phyloP scores from a whole-genome alignment of 1,140 invertebrate genomes.

The Platorchestia sp. region DNA sequence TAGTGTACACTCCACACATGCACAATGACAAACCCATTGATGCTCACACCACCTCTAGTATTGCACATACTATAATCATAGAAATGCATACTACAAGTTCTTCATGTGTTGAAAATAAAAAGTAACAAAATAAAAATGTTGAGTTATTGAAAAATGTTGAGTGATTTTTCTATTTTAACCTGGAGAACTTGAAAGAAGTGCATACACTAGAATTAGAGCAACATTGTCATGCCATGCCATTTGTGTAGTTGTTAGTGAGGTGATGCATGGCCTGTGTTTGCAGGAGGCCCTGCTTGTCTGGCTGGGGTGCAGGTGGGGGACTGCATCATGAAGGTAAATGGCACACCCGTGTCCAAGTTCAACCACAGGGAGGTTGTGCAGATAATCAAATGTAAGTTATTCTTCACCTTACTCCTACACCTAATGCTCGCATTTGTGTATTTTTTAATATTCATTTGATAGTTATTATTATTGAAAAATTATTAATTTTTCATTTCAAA shows the following conservation, averaged over 20 bases:
- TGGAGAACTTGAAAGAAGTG: too few species aligned
- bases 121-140: too few species aligned
- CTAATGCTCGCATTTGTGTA: neutral
- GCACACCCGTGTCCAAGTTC: slow-evolving; percentile 87
- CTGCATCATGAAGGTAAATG: slow-evolving; percentile 95
- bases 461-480: neutral
- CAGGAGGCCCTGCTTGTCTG: slow-evolving; percentile 92
- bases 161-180: too few species aligned
- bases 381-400: slow-evolving; percentile 88
- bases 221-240: neutral
- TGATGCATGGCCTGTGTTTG: slow-evolving; percentile 66
- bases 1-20: neutral
- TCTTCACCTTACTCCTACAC: neutral
- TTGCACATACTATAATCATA: neutral
- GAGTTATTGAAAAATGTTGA: too few species aligned
- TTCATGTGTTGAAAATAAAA: too few species aligned
- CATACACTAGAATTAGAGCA: neutral
- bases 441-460: neutral
- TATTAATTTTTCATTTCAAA: too few species aligned
- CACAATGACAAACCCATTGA: neutral
- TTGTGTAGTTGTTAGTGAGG: neutral
- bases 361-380: slow-evolving; percentile 94
- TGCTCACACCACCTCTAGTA: neutral
- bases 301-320: slow-evolving; percentile 94
- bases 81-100: too few species aligned